phyloP scores from a whole-genome alignment of 1,140 invertebrate genomes.

The Zaprionus camerounensis region DNA sequence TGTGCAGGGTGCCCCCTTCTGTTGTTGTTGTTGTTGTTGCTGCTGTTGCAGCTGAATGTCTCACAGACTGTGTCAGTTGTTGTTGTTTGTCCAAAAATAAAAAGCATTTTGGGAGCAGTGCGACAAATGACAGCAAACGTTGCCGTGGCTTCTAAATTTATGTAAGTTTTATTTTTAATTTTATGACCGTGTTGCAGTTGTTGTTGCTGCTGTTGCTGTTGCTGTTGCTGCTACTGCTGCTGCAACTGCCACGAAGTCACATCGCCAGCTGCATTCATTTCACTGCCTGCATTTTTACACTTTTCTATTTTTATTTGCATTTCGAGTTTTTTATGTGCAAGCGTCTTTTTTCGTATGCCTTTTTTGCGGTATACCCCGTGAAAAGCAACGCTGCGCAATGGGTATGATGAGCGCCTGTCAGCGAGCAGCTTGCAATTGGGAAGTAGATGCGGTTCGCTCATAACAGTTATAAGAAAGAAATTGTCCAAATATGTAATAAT shows the following conservation, averaged over 20 bases:
- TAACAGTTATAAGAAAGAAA: too few relatives aligned
- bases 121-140: constrained; percentile 62
- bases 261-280: constrained; percentile 47
- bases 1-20: constrained; percentile 13
- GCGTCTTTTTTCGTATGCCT: constrained; percentile 23
- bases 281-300: constrained; percentile 38
- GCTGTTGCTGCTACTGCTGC: constrained; percentile 54
- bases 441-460: too few relatives aligned
- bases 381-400: not conserved
- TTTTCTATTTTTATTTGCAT: constrained; percentile 51
- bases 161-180: constrained; percentile 83
- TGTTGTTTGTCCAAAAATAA: constrained; percentile 74
- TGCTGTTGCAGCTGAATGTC: constrained; percentile 15
- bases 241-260: constrained; percentile 41
- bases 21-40: constrained; percentile 17
- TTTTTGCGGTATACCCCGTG: constrained; percentile 9
- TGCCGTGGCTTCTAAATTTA: constrained; percentile 70
- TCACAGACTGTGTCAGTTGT: constrained; percentile 27
- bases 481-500: too few relatives aligned
- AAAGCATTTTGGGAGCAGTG: constrained; percentile 75
- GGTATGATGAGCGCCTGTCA: not conserved
- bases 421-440: not conserved
- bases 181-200: constrained; percentile 59
- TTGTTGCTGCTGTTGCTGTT: constrained; percentile 47
- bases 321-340: constrained; percentile 42